These are phyloP conservation scores for Myopa testacea DNA, from an alignment of 2,888 invertebrate genomes.

Conservation along the genomic window DNA sequence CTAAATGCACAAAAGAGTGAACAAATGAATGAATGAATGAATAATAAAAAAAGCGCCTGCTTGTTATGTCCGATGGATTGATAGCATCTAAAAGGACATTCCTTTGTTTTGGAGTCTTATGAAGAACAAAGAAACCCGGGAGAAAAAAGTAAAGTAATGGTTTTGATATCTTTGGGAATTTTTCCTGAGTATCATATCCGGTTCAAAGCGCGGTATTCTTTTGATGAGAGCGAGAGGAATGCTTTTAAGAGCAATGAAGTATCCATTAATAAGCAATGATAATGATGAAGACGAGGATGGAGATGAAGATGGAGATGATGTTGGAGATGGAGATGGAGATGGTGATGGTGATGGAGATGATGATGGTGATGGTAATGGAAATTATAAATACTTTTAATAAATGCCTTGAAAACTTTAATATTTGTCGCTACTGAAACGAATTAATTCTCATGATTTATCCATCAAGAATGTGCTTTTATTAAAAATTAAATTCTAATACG, in stretches of 20 bases:
- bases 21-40: conserved; percentile 59
- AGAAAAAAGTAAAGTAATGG: not conserved
- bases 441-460: too few species aligned
- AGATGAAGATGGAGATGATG: not conserved
- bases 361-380: not conserved
- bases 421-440: too few species aligned
- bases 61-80: conserved; percentile 54
- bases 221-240: not conserved
- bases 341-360: not conserved
- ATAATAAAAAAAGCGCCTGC: conserved; percentile 10
- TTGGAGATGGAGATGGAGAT: not conserved
- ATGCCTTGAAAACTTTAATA: too few species aligned
- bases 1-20: conserved; percentile 12
- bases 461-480: too few species aligned
- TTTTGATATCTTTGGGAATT: not conserved
- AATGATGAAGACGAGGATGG: not conserved
- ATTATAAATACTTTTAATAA: too few species aligned
- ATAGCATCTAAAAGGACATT: conserved; percentile 59
- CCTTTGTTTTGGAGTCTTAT: conserved; percentile 20
- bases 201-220: not conserved
- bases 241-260: conserved; percentile 4
- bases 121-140: not conserved
- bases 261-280: not conserved
- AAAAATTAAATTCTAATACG: too few species aligned
- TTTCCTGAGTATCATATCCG: not conserved